These are phyloP conservation scores for Spinibarbus caldwelli DNA, from an alignment of 2,797 vertebrate genomes.

Conservation along the genomic window DNA sequence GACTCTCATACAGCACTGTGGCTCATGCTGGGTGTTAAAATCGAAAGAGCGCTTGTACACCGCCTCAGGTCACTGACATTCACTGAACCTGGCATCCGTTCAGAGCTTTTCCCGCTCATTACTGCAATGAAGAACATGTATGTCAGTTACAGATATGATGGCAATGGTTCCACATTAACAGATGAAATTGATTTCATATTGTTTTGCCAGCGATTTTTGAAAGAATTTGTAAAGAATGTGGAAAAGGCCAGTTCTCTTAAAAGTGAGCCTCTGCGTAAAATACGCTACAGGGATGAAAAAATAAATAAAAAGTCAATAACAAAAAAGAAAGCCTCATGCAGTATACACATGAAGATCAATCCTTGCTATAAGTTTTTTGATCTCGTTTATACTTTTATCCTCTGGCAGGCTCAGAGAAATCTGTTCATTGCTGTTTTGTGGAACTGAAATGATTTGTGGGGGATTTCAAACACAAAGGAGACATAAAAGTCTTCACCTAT, in stretches of 20 bases:
- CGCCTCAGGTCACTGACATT: background rate
- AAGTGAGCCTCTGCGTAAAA: slow-evolving; percentile 13
- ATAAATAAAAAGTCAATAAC: slow-evolving; percentile 39
- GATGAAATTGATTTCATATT: slow-evolving; percentile 1
- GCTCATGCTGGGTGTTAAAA: slow-evolving; percentile 6
- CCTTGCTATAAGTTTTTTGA: slow-evolving; percentile 33
- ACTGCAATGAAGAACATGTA: background rate
- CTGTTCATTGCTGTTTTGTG: slow-evolving; percentile 34
- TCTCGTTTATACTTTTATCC: slow-evolving; percentile 28
- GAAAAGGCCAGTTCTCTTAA: slow-evolving; percentile 9
- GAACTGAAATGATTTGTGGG: slow-evolving; percentile 35
- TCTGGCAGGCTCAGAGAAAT: slow-evolving; percentile 38
- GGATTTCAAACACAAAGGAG: slow-evolving; percentile 45
- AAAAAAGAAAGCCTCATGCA: slow-evolving; percentile 29
- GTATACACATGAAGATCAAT: slow-evolving; percentile 19
- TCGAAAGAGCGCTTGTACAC: background rate
- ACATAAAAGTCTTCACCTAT: slow-evolving; percentile 35
- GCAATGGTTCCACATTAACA: background rate
- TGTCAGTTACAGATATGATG: background rate
- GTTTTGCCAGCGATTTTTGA: background rate
- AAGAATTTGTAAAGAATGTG: slow-evolving; percentile 16
- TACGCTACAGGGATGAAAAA: slow-evolving; percentile 1
- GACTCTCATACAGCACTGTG: background rate
- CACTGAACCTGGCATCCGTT: background rate
- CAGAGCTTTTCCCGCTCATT: slow-evolving; percentile 19